phyloP scores from a whole-genome alignment of 1,140 invertebrate species.

The Drosophila nigromelanica region DNA sequence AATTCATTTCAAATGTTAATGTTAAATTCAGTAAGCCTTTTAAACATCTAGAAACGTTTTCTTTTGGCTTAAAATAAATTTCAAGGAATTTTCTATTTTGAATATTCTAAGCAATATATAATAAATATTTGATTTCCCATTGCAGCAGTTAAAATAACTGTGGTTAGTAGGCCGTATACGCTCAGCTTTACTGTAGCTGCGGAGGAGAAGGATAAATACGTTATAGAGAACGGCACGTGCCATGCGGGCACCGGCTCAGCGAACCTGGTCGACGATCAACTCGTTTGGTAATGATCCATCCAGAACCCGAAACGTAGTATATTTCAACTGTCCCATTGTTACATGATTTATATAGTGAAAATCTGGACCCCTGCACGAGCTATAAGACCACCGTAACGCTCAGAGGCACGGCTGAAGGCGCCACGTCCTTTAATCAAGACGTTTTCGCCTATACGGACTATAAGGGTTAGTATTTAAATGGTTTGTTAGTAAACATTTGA shows the following conservation, averaged over 20 bases:
- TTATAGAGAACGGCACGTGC: constrained; percentile 53
- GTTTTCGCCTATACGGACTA: constrained; percentile 59
- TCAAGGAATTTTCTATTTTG: too few species aligned
- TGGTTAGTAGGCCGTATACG: constrained; percentile 45
- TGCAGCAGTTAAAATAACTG: constrained; percentile 40
- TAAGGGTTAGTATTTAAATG: constrained; percentile 39
- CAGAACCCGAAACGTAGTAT: background rate
- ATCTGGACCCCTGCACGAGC: constrained; percentile 61
- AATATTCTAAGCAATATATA: too few species aligned
- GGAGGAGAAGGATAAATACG: constrained; percentile 48
- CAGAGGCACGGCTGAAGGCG: constrained; percentile 7
- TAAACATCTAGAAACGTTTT: too few species aligned
- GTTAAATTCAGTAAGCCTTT: too few species aligned
- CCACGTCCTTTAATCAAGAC: constrained; percentile 26
- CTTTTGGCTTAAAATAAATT: too few species aligned
- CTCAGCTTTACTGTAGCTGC: constrained; percentile 48
- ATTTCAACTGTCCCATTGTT: background rate
- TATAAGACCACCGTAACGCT: constrained; percentile 52
- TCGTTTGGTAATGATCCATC: constrained; percentile 50
- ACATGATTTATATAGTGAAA: constrained; percentile 38
- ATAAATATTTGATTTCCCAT: background rate
- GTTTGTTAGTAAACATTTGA: too few species aligned
- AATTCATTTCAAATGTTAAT: too few species aligned
- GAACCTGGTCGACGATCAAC: constrained; percentile 30
- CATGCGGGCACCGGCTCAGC: constrained; percentile 23